Percentiles rank a stretch among this genome's conserved stretches.
Conservation (phyloP, 2,113 vertebrate genomes). For the Xiphophorus hellerii region DNA sequence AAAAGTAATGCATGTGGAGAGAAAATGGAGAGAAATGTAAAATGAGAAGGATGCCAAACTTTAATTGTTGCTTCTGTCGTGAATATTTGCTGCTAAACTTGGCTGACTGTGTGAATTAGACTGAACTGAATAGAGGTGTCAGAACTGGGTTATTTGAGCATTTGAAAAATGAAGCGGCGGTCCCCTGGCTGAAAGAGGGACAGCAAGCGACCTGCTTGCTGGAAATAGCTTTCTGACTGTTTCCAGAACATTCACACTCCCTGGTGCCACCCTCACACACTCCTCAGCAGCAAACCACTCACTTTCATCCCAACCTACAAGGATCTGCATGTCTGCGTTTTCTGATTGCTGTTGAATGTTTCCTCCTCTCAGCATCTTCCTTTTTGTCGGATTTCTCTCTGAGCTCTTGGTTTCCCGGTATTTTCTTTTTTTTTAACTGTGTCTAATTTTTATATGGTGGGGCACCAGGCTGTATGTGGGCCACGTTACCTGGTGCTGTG, state of each 20-base stretch:
- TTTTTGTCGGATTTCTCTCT: constrained; percentile 6
- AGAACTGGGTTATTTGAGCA: constrained; percentile 68
- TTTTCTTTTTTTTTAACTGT: constrained; percentile 7
- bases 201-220: constrained; percentile 82
- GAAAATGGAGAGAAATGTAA: background rate
- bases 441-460: constrained; percentile 11
- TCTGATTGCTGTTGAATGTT: constrained; percentile 5
- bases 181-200: constrained; percentile 77
- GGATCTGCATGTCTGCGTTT: constrained; percentile 12
- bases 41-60: constrained; percentile 26
- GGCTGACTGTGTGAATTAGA: constrained; percentile 31
- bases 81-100: constrained; percentile 33
- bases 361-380: constrained; percentile 6
- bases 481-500: constrained; percentile 61
- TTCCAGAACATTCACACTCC: constrained; percentile 72
- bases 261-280: constrained; percentile 55
- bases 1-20: constrained; percentile 11
- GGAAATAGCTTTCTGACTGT: constrained; percentile 81
- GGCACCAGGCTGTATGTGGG: constrained; percentile 57
- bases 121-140: constrained; percentile 62
- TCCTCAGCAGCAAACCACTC: constrained; percentile 37
- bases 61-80: constrained; percentile 29
- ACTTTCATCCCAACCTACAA: constrained; percentile 24
- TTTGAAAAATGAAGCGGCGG: constrained; percentile 69
- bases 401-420: constrained; percentile 4